Percentiles rank a stretch among this genome's conserved stretches.
phyloP scores from a whole-genome alignment of 2,113 vertebrate genomes.

The Phrynosoma platyrhinos region DNA sequence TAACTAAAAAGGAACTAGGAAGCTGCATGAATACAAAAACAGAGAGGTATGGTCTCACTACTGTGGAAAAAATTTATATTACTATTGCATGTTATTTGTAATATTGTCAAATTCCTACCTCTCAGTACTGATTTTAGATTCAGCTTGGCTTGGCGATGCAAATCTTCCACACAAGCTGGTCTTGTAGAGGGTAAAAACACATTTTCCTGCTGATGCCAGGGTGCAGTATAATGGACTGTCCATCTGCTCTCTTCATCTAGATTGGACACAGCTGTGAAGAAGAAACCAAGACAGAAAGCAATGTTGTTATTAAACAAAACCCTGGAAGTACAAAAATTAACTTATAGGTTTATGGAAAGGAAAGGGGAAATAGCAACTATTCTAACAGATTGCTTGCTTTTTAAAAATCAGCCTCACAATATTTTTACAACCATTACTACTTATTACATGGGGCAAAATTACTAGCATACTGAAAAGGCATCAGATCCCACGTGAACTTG shows the following conservation, averaged over 20 bases:
- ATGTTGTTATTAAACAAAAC: slow-evolving; percentile 11
- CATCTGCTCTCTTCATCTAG: slow-evolving; percentile 97
- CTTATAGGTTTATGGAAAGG: background rate
- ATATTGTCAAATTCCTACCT: slow-evolving; percentile 79
- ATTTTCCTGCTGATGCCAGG: slow-evolving; percentile 97
- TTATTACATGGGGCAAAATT: background rate
- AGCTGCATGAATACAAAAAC: background rate
- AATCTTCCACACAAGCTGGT: slow-evolving; percentile 92
- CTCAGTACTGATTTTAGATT: slow-evolving; percentile 96
- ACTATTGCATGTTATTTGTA: background rate
- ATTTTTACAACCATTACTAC: background rate
- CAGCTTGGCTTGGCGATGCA: slow-evolving; percentile 95
- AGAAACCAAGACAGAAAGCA: slow-evolving; percentile 37
- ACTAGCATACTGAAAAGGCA: too few relatives aligned
- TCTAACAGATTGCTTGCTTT: background rate
- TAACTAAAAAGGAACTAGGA: background rate
- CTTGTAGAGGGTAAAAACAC: slow-evolving; percentile 91
- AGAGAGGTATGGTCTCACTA: background rate
- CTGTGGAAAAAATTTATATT: background rate
- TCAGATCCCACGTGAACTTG: too few relatives aligned
- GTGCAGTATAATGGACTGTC: slow-evolving; percentile 95
- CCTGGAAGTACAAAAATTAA: background rate
- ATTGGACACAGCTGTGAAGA: slow-evolving; percentile 91
- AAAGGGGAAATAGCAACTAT: background rate
- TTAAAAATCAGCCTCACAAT: background rate